phyloP scores from a whole-genome alignment of 2,797 vertebrate genomes.

The Acanthornis magna region DNA sequence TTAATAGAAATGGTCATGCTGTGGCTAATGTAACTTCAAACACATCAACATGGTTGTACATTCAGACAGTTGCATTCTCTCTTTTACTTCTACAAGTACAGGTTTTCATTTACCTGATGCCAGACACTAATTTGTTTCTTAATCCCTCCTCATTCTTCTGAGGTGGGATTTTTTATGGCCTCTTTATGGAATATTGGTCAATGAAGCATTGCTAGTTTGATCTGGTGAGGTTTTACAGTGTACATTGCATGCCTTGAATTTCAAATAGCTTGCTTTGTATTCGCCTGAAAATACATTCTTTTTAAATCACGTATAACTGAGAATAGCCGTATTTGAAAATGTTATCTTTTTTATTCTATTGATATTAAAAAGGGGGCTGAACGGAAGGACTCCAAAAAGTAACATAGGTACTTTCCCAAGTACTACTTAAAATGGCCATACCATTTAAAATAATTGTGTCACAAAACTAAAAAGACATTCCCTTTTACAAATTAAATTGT shows the following conservation, averaged over 20 bases:
- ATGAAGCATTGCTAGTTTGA: neutral
- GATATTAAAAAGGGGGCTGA: accelerated
- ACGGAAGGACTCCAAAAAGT: neutral
- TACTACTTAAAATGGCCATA: neutral
- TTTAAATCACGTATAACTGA: accelerated
- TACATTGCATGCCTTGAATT: neutral
- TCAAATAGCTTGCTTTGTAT: neutral
- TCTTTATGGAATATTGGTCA: neutral
- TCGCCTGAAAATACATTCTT: neutral
- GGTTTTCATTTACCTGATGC: neutral
- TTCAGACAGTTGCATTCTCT: neutral
- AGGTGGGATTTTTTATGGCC: neutral
- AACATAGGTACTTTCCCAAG: neutral
- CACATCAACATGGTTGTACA: neutral
- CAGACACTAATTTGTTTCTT: neutral
- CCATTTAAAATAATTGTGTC: neutral
- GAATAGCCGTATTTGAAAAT: neutral
- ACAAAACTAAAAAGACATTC: neutral
- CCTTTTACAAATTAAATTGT: neutral
- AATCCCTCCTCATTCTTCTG: neutral
- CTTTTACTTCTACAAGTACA: accelerated
- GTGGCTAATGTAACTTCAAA: neutral
- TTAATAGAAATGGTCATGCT: neutral
- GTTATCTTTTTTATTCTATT: neutral
- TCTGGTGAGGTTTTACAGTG: neutral